A percentile compares a stretch with the other conserved stretches of the same genome.
These are phyloP conservation scores for Staurois parvus DNA, from an alignment of 2,797 vertebrate genomes.

Conservation along the genomic window DNA sequence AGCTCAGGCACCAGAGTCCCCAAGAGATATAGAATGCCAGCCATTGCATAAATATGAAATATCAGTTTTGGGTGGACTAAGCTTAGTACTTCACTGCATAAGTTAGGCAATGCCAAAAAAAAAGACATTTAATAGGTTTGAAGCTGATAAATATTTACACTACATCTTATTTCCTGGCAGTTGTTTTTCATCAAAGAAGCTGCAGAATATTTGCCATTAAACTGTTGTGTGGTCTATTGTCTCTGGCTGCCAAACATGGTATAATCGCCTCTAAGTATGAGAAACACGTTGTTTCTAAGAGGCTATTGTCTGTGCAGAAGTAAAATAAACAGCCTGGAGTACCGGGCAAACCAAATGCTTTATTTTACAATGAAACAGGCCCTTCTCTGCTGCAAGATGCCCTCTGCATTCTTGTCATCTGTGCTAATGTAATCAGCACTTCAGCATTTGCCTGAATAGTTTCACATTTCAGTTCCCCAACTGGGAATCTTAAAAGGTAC, in stretches of 20 bases:
- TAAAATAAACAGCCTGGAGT: constrained; percentile 22
- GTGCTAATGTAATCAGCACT: constrained; percentile 39
- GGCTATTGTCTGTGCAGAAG: not conserved
- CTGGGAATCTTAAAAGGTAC: constrained; percentile 27
- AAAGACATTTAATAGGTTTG: not conserved
- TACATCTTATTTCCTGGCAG: constrained; percentile 1
- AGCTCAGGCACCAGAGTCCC: too few species aligned
- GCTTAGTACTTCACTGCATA: not conserved
- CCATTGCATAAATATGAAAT: too few species aligned
- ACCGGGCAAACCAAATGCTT: constrained; percentile 26
- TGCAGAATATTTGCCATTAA: constrained; percentile 4
- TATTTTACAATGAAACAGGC: constrained; percentile 12
- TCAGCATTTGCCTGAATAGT: not conserved
- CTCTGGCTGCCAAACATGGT: constrained; percentile 9
- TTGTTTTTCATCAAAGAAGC: not conserved
- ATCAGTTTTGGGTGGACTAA: too few species aligned
- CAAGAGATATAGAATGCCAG: too few species aligned
- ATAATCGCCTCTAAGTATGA: constrained; percentile 39
- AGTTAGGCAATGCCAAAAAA: not conserved
- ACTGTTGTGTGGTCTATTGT: not conserved
- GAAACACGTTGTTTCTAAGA: constrained; percentile 21
- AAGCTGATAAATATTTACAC: not conserved
- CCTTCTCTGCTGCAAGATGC: not conserved
- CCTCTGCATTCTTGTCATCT: constrained; percentile 18
- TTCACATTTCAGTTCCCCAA: constrained; percentile 27